A percentile compares a stretch with the other conserved stretches of the same genome.
Evolutionary conservation across 2,888 invertebrate genomes (phyloP).

Genomic region (Iselma pallidipennis): DNA sequence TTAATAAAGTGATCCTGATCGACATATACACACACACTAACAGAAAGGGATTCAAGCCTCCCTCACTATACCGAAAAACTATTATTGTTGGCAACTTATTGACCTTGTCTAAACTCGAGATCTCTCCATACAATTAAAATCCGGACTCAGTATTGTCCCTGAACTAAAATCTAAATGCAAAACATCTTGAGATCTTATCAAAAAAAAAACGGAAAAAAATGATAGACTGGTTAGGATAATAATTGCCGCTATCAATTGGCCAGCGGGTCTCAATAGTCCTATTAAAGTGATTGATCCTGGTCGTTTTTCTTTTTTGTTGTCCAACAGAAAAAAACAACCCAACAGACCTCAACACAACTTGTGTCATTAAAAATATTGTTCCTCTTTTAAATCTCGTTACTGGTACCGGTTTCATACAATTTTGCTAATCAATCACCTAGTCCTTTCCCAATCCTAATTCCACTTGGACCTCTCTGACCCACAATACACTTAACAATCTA

Average conservation of each 20-base stretch:
- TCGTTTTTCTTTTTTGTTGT: conserved; percentile 43
- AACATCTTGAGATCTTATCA: neutral
- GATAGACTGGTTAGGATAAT: conserved; percentile 39
- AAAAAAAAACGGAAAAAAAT: neutral
- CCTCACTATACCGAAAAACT: neutral
- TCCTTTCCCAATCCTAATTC: conserved; percentile 14
- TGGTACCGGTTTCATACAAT: conserved; percentile 9
- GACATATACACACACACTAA: neutral
- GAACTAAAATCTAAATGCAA: too few relatives aligned
- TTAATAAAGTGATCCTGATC: conserved; percentile 12
- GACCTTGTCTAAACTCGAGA: neutral
- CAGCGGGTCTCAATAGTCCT: conserved; percentile 48
- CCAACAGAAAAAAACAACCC: conserved; percentile 18
- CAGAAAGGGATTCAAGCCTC: neutral
- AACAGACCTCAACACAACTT: conserved; percentile 46
- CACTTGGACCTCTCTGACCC: conserved; percentile 10
- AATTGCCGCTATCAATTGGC: conserved; percentile 53
- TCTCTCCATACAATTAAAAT: neutral
- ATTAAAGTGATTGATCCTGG: conserved; percentile 54
- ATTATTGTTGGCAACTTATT: neutral
- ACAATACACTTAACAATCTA: conserved; percentile 41
- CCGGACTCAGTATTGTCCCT: too few relatives aligned
- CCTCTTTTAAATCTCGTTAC: conserved; percentile 44
- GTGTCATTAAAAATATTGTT: conserved; percentile 49
- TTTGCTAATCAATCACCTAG: conserved; percentile 13